A percentile compares a stretch with the other conserved stretches of the same genome.
Evolutionary conservation across 2,113 vertebrate species (phyloP).

Genomic region (Muntiacus muntjak): DNA sequence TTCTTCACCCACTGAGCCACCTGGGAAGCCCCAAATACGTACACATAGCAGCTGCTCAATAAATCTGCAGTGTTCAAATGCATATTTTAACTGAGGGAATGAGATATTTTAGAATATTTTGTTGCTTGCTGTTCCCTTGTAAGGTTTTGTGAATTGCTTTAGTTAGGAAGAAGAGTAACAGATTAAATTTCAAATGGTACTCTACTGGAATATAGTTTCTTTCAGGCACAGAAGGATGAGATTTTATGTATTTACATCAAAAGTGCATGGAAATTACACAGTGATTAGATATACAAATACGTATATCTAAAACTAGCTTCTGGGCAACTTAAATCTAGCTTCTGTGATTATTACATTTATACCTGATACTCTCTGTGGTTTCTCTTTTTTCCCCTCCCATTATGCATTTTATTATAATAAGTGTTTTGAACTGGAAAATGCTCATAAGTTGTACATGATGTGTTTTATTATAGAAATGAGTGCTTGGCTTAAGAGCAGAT

Average conservation of each 20-base stretch:
- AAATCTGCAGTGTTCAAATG: not conserved
- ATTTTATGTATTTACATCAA: not conserved
- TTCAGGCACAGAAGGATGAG: not conserved
- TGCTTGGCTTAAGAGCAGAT: not conserved
- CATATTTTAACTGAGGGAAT: not conserved
- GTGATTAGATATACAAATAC: not conserved
- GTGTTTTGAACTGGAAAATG: not conserved
- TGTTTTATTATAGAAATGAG: not conserved
- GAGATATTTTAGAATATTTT: not conserved
- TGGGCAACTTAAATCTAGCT: not conserved
- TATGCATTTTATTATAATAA: not conserved
- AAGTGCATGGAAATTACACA: not conserved
- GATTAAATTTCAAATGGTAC: not conserved
- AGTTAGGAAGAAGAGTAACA: not conserved
- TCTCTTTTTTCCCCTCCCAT: not conserved
- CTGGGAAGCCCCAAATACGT: not conserved
- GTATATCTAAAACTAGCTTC: not conserved
- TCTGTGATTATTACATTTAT: not conserved
- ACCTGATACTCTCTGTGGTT: not conserved
- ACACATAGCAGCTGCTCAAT: not conserved
- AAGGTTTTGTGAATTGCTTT: not conserved
- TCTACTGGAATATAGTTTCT: not conserved
- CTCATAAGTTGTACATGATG: not conserved
- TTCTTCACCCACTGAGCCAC: not conserved
- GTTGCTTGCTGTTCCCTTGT: not conserved